Evolutionary conservation across 1,140 invertebrate species (phyloP).

Genomic region (Atta cephalotes): DNA sequence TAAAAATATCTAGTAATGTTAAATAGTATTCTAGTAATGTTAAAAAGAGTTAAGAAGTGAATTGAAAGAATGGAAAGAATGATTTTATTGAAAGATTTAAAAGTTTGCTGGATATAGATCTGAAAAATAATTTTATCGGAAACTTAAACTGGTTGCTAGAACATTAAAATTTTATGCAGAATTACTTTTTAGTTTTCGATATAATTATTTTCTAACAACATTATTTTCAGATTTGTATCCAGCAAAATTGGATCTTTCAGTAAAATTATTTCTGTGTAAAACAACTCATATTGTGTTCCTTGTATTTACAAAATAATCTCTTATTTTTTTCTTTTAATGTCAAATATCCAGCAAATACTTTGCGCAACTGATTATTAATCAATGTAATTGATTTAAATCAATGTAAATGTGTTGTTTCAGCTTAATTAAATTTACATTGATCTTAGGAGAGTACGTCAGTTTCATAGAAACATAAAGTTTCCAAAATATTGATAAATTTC

Average conservation of each 20-base stretch:
- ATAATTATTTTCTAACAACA: too few species aligned
- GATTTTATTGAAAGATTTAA: too few species aligned
- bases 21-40: background rate
- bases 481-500: constrained; percentile 46
- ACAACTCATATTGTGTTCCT: too few species aligned
- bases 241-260: too few species aligned
- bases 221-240: too few species aligned
- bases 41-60: background rate
- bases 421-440: constrained; percentile 37
- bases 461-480: constrained; percentile 38
- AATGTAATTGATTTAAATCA: constrained; percentile 42
- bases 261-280: too few species aligned
- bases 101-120: too few species aligned
- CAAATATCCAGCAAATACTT: background rate
- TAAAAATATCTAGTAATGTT: background rate
- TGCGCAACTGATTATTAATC: constrained; percentile 22
- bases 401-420: background rate
- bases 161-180: too few species aligned
- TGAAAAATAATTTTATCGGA: too few species aligned
- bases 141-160: too few species aligned
- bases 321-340: background rate
- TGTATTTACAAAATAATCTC: background rate
- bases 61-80: background rate
- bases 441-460: background rate
- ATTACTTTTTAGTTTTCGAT: too few species aligned